Percentiles rank a stretch among this genome's conserved stretches.
Conservation (phyloP, 1,140 invertebrate genomes). For the Copidosoma floridanum region DNA sequence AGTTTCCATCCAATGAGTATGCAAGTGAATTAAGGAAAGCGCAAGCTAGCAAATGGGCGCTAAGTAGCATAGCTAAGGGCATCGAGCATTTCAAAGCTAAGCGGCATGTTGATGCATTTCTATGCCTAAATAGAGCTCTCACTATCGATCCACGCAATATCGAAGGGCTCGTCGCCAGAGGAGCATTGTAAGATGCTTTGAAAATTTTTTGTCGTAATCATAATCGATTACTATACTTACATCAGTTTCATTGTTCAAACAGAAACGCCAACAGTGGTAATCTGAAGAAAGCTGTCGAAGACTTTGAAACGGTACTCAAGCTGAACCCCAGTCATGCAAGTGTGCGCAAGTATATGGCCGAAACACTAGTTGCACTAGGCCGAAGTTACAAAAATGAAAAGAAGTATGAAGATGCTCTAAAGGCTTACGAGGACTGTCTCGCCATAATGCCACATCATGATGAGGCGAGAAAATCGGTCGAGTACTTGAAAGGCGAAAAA, state of each 20-base stretch:
- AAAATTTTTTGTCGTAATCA: neutral
- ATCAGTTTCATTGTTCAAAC: slow-evolving; percentile 19
- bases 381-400: slow-evolving; percentile 82
- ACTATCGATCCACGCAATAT: slow-evolving; percentile 90
- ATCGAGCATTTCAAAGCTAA: slow-evolving; percentile 92
- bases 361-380: slow-evolving; percentile 83
- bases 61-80: slow-evolving; percentile 86
- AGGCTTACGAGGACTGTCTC: slow-evolving; percentile 79
- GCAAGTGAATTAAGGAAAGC: slow-evolving; percentile 79
- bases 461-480: slow-evolving; percentile 78
- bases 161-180: slow-evolving; percentile 89
- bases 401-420: slow-evolving; percentile 80
- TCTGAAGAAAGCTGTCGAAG: slow-evolving; percentile 89
- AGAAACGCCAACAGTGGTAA: slow-evolving; percentile 90
- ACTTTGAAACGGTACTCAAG: slow-evolving; percentile 88
- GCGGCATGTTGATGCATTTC: slow-evolving; percentile 88
- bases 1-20: slow-evolving; percentile 77
- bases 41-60: slow-evolving; percentile 92
- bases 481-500: slow-evolving; percentile 72
- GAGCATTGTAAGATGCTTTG: slow-evolving; percentile 69
- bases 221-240: neutral
- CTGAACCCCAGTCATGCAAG: slow-evolving; percentile 89
- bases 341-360: slow-evolving; percentile 90
- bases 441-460: slow-evolving; percentile 79
- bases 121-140: slow-evolving; percentile 90